These are phyloP conservation scores for Dicentrarchus labrax DNA, from an alignment of 2,113 vertebrate genomes.

Conservation along the genomic window DNA sequence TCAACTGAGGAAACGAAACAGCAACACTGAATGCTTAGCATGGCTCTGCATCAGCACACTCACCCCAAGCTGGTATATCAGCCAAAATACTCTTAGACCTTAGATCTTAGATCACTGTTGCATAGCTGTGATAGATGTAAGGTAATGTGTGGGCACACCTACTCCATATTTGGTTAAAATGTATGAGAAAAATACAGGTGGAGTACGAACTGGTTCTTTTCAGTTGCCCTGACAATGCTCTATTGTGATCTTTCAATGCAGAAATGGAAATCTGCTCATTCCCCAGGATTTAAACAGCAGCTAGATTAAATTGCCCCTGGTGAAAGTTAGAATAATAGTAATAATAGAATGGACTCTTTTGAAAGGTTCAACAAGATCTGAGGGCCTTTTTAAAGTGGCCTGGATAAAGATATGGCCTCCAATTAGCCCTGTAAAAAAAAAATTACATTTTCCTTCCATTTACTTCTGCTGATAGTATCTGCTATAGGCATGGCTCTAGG, in stretches of 20 bases:
- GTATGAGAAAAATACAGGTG: not conserved
- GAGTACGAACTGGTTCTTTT: not conserved
- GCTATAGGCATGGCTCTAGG: no score
- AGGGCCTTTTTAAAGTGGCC: not conserved
- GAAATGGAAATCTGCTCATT: not conserved
- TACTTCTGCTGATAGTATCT: not conserved
- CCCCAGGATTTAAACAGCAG: not conserved
- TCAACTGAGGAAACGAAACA: not conserved
- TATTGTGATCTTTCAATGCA: not conserved
- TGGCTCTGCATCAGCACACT: not conserved
- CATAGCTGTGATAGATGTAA: not conserved
- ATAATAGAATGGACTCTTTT: not conserved
- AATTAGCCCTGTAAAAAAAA: not conserved
- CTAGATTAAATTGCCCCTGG: not conserved
- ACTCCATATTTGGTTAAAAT: not conserved
- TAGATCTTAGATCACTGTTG: not conserved
- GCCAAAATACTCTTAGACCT: not conserved
- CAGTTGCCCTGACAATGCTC: not conserved
- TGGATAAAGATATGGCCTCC: not conserved
- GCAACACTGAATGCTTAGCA: not conserved
- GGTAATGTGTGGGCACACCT: not conserved
- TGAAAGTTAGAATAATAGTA: not conserved
- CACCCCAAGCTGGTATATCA: not conserved
- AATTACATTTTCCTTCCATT: no score
- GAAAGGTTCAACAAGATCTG: not conserved